These are phyloP conservation scores for Pyrocoelia pectoralis DNA, from an alignment of 2,888 invertebrate species.

Conservation along the genomic window DNA sequence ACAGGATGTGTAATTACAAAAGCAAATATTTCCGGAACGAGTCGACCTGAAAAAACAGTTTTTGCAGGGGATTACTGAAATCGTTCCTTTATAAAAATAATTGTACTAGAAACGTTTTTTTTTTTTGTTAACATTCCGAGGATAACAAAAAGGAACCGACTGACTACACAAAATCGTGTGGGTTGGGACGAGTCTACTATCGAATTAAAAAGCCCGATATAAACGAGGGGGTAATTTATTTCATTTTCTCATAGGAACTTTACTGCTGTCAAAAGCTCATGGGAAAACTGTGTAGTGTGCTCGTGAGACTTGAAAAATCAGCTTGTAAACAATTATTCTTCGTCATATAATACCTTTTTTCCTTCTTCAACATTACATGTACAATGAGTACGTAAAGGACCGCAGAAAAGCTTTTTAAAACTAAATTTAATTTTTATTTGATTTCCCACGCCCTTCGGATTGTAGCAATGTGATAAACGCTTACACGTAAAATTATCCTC, in stretches of 20 bases:
- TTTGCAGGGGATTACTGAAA: neutral
- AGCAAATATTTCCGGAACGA: slow-evolving; percentile 6
- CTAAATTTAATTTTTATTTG: slow-evolving; percentile 29
- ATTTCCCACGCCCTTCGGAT: slow-evolving; percentile 37
- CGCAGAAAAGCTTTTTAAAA: slow-evolving; percentile 6
- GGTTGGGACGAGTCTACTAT: slow-evolving; percentile 17
- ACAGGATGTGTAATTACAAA: slow-evolving; percentile 2
- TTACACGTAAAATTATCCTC: slow-evolving; percentile 21
- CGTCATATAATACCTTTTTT: slow-evolving; percentile 2
- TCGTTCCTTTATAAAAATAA: slow-evolving; percentile 8
- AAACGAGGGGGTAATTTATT: slow-evolving; percentile 36
- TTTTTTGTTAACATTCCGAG: slow-evolving; percentile 3
- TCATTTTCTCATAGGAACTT: slow-evolving; percentile 37
- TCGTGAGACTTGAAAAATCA: slow-evolving; percentile 30
- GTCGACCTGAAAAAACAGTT: neutral
- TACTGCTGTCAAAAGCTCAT: slow-evolving; percentile 35
- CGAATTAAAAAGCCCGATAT: slow-evolving; percentile 24
- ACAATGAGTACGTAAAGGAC: slow-evolving; percentile 6
- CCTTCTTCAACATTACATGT: slow-evolving; percentile 9
- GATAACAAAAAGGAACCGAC: slow-evolving; percentile 14
- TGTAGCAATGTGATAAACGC: slow-evolving; percentile 20
- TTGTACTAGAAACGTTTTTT: slow-evolving; percentile 8
- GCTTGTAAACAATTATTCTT: slow-evolving; percentile 26
- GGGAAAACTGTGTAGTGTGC: slow-evolving; percentile 26
- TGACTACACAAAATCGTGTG: slow-evolving; percentile 24